Evolutionary conservation across 2,113 vertebrate species (phyloP), one percentile per base, ranked within the genome.

Genomic region (Ardeotis arabs): DNA sequence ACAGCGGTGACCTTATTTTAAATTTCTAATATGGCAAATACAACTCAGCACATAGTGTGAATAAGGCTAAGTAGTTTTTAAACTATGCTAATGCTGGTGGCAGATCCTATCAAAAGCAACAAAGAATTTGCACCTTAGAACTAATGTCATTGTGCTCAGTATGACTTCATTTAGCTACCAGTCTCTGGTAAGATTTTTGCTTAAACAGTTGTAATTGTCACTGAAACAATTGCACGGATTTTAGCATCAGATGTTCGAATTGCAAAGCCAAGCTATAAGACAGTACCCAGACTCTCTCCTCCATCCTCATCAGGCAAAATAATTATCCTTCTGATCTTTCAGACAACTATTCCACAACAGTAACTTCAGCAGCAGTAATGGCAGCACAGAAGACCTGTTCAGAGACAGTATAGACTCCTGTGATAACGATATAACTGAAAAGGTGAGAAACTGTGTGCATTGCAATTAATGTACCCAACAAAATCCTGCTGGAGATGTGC

Each of bases 301-400:
- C 18, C 12, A 44, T 84, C 91, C 95, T 92, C 96, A 95, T 95
- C 93, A 95, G 89, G 78, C 91, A 96, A 97, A 98, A 94, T 97
- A 88, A 93, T 92, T 96, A 52, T 93, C 58, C 52, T 74, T 82
- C 82, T 93, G 41, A 45, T 95, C 67, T 90, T 95, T 75, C 98
- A 99, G 99, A 92, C 99, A 99, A 79, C 99, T 99, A 77, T 98
- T 99, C 92, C 99, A 99, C 95, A 98, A 98, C 97, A 99, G 99
- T 98, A 99, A 99, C 97, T 97, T 99, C 95, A 99, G 99, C 98
- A 99, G 99, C 98, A 99, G 99, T 53, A 99, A 99, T 1, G 99
- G 99, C 96, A 99, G 99, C 97, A 99, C 99, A 2, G 99, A 99
- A 96, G 99, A 99, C 96, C 97, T 99, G 89, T 99, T 99, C 98